phyloP scores from a whole-genome alignment of 2,113 vertebrate species.

The Pygoscelis antarcticus region DNA sequence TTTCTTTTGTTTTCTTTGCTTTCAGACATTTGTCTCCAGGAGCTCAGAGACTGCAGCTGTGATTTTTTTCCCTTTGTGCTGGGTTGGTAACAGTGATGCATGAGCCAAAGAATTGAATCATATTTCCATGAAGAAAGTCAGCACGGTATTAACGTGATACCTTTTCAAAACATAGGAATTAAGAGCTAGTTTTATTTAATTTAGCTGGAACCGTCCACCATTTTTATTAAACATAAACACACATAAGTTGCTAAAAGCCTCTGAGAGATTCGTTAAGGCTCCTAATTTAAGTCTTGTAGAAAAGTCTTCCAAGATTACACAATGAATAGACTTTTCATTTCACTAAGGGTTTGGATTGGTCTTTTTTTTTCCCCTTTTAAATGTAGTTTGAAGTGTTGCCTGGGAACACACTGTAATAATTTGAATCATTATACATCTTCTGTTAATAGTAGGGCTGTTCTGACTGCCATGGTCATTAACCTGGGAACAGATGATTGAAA shows the following conservation, averaged over 20 bases:
- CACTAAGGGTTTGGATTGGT: not conserved
- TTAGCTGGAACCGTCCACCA: constrained; percentile 27
- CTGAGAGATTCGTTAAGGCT: constrained; percentile 30
- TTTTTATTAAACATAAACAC: constrained; percentile 58
- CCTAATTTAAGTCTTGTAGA: constrained; percentile 16
- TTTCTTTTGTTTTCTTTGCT: constrained; percentile 43
- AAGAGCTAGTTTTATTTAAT: constrained; percentile 56
- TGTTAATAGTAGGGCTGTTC: not conserved
- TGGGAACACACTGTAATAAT: constrained; percentile 16
- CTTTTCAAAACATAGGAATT: constrained; percentile 57
- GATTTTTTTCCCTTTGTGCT: not conserved
- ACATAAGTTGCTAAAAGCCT: constrained; percentile 37
- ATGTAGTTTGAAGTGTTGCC: constrained; percentile 35
- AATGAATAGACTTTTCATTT: constrained; percentile 45
- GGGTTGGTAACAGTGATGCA: not conserved
- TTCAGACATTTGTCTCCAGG: constrained; percentile 42
- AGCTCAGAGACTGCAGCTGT: constrained; percentile 43
- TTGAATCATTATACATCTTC: constrained; percentile 7
- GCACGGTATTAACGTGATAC: not conserved
- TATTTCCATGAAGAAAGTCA: constrained; percentile 59
- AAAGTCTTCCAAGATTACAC: constrained; percentile 45
- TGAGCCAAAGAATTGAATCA: constrained; percentile 42
- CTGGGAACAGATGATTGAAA: constrained; percentile 11
- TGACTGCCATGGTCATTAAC: not conserved
- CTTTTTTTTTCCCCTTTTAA: not conserved